Evolutionary conservation across 2,797 vertebrate species (phyloP).

Genomic region (Uromys caudimaculatus): DNA sequence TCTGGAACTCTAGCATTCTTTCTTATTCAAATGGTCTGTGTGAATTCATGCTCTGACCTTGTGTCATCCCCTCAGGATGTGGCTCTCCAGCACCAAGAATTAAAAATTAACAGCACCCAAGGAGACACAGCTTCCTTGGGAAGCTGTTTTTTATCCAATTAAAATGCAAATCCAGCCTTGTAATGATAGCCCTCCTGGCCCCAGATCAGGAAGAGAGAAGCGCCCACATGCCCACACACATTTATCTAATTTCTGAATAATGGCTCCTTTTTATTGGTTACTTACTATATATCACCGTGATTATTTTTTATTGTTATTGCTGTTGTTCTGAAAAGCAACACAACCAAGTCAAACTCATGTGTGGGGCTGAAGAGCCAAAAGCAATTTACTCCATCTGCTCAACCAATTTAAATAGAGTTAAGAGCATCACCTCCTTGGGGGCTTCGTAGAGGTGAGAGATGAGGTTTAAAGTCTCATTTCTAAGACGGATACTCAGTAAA

Average conservation of each 20-base stretch:
- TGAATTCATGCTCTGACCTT: neutral
- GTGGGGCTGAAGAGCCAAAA: neutral
- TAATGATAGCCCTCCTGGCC: conserved; percentile 48
- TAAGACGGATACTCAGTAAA: neutral
- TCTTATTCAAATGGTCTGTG: neutral
- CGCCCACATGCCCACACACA: neutral
- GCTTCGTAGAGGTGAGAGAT: neutral
- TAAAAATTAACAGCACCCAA: neutral
- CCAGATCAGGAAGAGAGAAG: neutral
- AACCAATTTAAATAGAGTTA: neutral
- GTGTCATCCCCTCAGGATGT: neutral
- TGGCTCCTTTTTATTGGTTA: conserved; percentile 43
- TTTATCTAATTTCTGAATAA: conserved; percentile 60
- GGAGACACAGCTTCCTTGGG: neutral
- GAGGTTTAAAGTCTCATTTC: neutral
- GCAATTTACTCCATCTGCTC: neutral
- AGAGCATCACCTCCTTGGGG: too few relatives aligned
- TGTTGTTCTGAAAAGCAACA: conserved; percentile 51
- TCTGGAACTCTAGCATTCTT: neutral
- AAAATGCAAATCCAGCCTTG: conserved; percentile 15
- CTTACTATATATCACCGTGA: neutral
- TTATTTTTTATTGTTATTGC: conserved; percentile 52
- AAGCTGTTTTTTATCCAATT: conserved; percentile 43
- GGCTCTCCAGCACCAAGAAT: neutral
- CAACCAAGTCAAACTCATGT: conserved; percentile 33